A percentile compares a stretch with the other conserved stretches of the same genome.
Evolutionary conservation across 2,888 invertebrate species (phyloP).

Genomic region (Dryadula phaetusa): DNA sequence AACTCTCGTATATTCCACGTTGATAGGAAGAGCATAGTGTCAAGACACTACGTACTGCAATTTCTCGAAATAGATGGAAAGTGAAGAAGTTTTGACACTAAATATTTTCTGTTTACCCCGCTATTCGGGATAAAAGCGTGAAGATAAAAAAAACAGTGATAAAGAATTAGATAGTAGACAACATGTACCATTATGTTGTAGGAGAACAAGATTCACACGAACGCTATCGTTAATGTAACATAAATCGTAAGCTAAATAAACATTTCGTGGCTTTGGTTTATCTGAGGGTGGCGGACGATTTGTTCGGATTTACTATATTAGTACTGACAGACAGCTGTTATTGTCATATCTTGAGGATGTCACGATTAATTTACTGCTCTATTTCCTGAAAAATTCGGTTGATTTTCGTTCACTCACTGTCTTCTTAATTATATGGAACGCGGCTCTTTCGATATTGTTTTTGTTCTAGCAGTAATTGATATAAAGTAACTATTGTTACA

Average conservation of each 20-base stretch:
- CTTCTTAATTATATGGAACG: conserved; percentile 26
- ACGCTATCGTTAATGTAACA: conserved; percentile 27
- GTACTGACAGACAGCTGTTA: conserved; percentile 45
- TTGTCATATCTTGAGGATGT: conserved; percentile 38
- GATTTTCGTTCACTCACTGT: background rate
- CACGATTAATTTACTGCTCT: conserved; percentile 34
- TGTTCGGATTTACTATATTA: conserved; percentile 58
- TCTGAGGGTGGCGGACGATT: conserved; percentile 55
- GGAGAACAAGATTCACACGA: conserved; percentile 10
- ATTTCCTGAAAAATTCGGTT: conserved; percentile 17
- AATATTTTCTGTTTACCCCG: too few relatives aligned
- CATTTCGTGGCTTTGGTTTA: conserved; percentile 61
- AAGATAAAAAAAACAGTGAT: too few relatives aligned
- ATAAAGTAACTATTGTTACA: conserved; percentile 5
- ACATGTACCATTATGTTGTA: background rate
- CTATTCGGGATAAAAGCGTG: too few relatives aligned
- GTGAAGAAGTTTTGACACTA: too few relatives aligned
- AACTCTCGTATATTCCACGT: too few relatives aligned
- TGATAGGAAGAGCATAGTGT: too few relatives aligned
- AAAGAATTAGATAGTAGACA: too few relatives aligned
- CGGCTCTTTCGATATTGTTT: conserved; percentile 20
- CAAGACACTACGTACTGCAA: too few relatives aligned
- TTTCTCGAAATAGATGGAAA: too few relatives aligned
- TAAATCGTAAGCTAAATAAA: conserved; percentile 47
- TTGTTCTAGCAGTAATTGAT: conserved; percentile 17